Base-by-base conservation (phyloP, 2,888 invertebrate species). In the Dysmachus trigonus region DNA sequence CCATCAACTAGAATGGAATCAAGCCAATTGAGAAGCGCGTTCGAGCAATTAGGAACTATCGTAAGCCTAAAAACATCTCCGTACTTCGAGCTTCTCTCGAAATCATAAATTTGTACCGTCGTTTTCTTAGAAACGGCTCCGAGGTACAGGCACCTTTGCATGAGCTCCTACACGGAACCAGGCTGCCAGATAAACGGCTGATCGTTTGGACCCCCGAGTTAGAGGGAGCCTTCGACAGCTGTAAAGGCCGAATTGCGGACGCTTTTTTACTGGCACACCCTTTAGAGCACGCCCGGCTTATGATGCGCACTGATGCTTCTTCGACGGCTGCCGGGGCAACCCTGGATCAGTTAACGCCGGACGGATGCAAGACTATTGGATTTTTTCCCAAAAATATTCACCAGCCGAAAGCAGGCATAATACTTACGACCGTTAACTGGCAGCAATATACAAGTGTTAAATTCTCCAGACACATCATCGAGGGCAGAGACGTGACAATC, bases 21-120 rank as follows among this genome's bases (percentile, higher is more conserved):
- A 27, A 7, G 31, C 87, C 87, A 10, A 18, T 35, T 0, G 5
- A 1, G 6, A 82, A 86, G 7, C 87, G 87, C 30, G 72, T 87
- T 0, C 1, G 73, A 71, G 30, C 18, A 18, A 71, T 71, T 30
- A 15, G n/a, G 31, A 18, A 30, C n/a, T 74, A 27, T 33, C 7
- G 4, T 7, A 74, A 30, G 15, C 74, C 74, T 27, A 31, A 27
- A 30, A 30, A 27, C 30, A 33, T 74, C 10, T 27, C 22, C n/a
- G 31, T 31, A 4, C n/a, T 74, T 33, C 31, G 74, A 10, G 27
- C 8, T 74, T 74, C 31, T n/a, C n/a, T 74, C 13, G 30, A 7
- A 74, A 74, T 74, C 8, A 33, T 74, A n/a, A 74, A 74, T 74
- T 74, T 74, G 2, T 74, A 74, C 18, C 71, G 71, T 27, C 71